Conservation (phyloP, 2,888 invertebrate species). For the Ennomos fuscantarius region DNA sequence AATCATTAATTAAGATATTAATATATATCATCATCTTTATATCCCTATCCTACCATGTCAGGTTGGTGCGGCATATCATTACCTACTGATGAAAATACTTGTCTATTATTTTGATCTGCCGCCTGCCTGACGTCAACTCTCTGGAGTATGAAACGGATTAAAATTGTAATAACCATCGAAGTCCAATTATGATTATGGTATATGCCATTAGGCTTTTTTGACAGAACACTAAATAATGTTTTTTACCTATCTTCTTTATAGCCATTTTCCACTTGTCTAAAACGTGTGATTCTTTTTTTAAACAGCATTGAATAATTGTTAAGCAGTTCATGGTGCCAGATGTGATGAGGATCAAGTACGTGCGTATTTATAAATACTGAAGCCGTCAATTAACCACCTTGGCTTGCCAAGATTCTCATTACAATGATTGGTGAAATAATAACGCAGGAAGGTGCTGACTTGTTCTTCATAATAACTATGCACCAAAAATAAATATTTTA, state of each 20-base stretch:
- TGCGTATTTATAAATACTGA: slow-evolving; percentile 20
- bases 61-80: too few species aligned
- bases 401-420: slow-evolving; percentile 15
- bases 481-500: too few species aligned
- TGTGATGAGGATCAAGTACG: slow-evolving; percentile 18
- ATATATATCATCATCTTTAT: too few species aligned
- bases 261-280: neutral
- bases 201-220: too few species aligned
- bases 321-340: slow-evolving; percentile 8
- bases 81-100: too few species aligned
- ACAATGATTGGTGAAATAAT: slow-evolving; percentile 17
- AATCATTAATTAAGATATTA: too few species aligned
- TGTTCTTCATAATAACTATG: neutral
- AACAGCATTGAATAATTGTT: slow-evolving; percentile 10
- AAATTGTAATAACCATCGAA: too few species aligned
- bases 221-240: neutral
- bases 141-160: too few species aligned
- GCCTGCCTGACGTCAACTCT: too few species aligned
- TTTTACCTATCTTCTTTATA: neutral
- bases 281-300: slow-evolving; percentile 5
- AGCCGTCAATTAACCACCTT: slow-evolving; percentile 21
- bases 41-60: too few species aligned
- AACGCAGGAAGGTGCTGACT: slow-evolving; percentile 1
- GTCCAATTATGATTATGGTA: too few species aligned
- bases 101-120: too few species aligned